Base-by-base conservation (phyloP, 2,888 invertebrate genomes). In the Diplolepis rosae region DNA sequence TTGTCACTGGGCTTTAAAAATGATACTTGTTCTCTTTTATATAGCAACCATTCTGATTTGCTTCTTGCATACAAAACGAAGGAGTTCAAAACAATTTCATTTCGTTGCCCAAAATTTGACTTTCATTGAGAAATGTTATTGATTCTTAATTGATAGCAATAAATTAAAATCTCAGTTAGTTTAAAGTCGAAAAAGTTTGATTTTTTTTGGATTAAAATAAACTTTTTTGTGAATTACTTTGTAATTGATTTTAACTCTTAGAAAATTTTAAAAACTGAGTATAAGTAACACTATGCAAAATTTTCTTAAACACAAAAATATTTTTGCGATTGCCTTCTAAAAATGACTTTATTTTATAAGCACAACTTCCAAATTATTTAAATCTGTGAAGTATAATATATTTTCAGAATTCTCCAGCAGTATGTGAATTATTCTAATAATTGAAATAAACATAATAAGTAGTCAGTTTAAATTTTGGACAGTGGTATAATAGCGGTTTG, bases 11-110 rank as follows among this genome's bases (percentile, higher is more conserved):
- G 39, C 61, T 61, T 61, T 39, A 11, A 35, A 22, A 61, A 61
- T 61, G 32, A 61, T n/a, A n/a, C 61, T 13, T 35, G 61, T 61
- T n/a, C 27, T 24, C 61, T 61, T 61, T 39, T 61, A 61, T 61
- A 61, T 61, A 61, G 6, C n/a, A 28, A 28, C 30, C 39, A n/a
- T 9, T 61, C 39, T 61, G 61, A 39, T 61, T 61, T 39, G 24
- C 24, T 24, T 61, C 61, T 61, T 39, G 61, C 61, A 61, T 61
- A 61, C 61, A 22, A 61, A 61, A 35, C 18, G n/a, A 45, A 18
- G 9, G 54, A 22, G 30, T 39, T 39, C n/a, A 24, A 61, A 61
- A 61, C 39, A 22, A 61, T 61, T 61, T 61, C 61, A 35, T 61
- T 61, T 24, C 61, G 39, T 61, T 61, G 35, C n/a, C 35, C 39